Base-by-base conservation (phyloP, 2,888 invertebrate species). In the Eupelmus urozonus region DNA sequence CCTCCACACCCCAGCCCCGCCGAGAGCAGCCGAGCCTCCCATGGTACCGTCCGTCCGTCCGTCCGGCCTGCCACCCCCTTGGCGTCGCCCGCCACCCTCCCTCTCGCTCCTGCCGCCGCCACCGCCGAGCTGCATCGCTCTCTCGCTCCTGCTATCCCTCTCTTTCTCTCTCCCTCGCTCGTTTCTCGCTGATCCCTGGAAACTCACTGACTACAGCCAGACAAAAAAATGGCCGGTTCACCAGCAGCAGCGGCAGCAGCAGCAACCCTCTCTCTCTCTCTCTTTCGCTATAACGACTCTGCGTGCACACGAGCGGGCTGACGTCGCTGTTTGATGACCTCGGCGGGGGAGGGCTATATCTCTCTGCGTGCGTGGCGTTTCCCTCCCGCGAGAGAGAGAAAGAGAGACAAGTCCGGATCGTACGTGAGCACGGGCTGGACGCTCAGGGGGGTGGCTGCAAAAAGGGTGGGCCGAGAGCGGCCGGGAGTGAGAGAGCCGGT, bases 251-350 rank as follows among this genome's bases (percentile, higher is more conserved):
- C n/a, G n/a, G n/a, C n/a, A n/a, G n/a, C n/a, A n/a, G n/a, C n/a
- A n/a, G n/a, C 23, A 27, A 45, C 62, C 42, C 60, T 70, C 53
- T 25, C 27, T 57, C 67, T 51, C 34, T 53, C 20, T 29, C 59
- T 53, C 62, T 63, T 40, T 53, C 13, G 25, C 53, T 62, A 57
- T 20, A 59, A 59, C 57, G 25, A 42, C 40, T 18, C 71, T 20
- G 11, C 16, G 49, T 23, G 25, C 29, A 63, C 63, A 73, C 40
- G 63, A n/a, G n/a, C 65, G 20, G 86, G 88, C 87, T 88, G 88
- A 88, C 88, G 87, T 88, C 85, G 88, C 87, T 88, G 88, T 89
- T 89, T 88, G 89, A 89, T 88, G 89, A 89, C 89, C 88, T 87
- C 88, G 85, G 83, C 84, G 83, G 67, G 83, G 78, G 80, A 80